phyloP scores from a whole-genome alignment of 2,888 invertebrate genomes.

The Apocheima hispidaria region DNA sequence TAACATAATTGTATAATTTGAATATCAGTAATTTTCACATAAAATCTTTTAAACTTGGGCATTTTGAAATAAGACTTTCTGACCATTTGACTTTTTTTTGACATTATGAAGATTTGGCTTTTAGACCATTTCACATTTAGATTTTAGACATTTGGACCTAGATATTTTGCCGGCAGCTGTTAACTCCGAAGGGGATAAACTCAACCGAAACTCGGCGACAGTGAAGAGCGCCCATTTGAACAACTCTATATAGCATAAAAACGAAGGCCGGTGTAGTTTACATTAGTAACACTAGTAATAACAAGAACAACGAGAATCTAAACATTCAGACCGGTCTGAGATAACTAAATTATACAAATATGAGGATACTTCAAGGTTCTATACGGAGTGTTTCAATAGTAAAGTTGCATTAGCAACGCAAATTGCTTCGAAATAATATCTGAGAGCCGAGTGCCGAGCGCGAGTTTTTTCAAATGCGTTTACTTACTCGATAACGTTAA shows the following conservation, averaged over 20 bases:
- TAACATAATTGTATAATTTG: too few relatives aligned
- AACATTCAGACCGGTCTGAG: background rate
- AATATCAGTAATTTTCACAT: too few relatives aligned
- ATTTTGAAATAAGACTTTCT: too few relatives aligned
- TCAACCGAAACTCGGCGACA: background rate
- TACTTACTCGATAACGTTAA: too few relatives aligned
- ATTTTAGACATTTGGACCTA: too few relatives aligned
- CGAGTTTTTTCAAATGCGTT: too few relatives aligned
- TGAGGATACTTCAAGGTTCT: constrained; percentile 15
- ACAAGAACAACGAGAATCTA: background rate
- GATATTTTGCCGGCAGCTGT: background rate
- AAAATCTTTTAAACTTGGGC: too few relatives aligned
- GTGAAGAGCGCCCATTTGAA: background rate
- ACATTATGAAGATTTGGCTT: too few relatives aligned
- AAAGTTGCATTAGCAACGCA: constrained; percentile 8
- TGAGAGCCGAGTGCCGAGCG: background rate
- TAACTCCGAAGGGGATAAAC: background rate
- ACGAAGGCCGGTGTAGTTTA: background rate
- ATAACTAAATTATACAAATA: background rate
- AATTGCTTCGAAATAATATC: background rate
- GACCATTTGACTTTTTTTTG: too few relatives aligned
- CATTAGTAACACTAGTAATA: background rate
- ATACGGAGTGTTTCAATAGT: background rate
- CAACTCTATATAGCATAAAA: background rate
- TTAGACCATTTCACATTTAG: too few relatives aligned